Evolutionary conservation across 2,797 vertebrate species (phyloP).

Genomic region (Bradypodion ventrale): DNA sequence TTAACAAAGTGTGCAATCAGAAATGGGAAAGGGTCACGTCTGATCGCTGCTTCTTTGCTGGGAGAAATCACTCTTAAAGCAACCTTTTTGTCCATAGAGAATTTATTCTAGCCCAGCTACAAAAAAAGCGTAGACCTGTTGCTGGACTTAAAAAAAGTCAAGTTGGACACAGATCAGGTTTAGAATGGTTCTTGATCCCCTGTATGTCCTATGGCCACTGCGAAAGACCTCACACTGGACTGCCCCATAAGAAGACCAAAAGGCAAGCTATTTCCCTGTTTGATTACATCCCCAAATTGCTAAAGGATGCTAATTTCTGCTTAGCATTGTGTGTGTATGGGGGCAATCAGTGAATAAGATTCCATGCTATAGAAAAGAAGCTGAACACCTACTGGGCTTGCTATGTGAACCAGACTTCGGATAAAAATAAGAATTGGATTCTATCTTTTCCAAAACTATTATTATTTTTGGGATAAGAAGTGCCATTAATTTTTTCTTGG

Average conservation of each 20-base stretch:
- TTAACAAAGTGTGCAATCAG: neutral
- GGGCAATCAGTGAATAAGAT: neutral
- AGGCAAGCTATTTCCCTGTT: neutral
- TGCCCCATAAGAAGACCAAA: neutral
- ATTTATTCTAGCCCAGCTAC: no score
- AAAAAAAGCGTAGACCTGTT: no score
- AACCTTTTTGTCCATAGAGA: no score
- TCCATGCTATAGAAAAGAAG: neutral
- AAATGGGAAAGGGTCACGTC: no score
- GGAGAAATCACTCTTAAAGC: no score
- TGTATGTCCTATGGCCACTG: neutral
- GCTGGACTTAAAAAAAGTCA: no score
- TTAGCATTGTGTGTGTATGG: neutral
- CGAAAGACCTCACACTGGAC: neutral
- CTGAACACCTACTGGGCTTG: neutral
- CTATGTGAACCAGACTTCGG: neutral
- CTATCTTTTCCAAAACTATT: neutral
- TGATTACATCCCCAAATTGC: neutral
- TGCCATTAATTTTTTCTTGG: constrained; percentile 10
- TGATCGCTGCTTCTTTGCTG: no score
- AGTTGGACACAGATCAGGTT: no score
- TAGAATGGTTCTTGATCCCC: no score
- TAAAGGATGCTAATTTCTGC: no score
- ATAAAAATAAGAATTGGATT: constrained; percentile 1
- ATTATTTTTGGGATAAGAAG: neutral